These are phyloP conservation scores for Temnopleurus reevesii DNA, from an alignment of 53 echinoderm and acorn worm species.

Conservation along the genomic window DNA sequence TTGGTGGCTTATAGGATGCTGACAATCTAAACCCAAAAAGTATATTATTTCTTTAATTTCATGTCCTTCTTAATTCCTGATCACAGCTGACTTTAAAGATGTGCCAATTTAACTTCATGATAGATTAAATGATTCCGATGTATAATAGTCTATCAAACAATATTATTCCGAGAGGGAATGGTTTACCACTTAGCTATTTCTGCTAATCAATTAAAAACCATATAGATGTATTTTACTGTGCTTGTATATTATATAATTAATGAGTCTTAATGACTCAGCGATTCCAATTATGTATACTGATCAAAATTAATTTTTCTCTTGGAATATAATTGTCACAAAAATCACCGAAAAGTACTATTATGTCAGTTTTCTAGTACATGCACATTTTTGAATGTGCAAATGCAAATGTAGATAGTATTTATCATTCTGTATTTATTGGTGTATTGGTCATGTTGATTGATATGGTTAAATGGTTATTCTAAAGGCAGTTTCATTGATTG, in stretches of 20 bases:
- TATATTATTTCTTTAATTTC: too few species aligned
- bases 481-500: too few species aligned
- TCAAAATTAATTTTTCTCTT: not conserved
- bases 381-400: not conserved
- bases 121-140: not conserved
- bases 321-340: not conserved
- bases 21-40: too few species aligned
- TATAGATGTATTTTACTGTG: too few species aligned
- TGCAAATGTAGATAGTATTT: conserved; percentile 29
- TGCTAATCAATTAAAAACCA: too few species aligned
- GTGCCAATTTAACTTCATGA: not conserved
- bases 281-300: not conserved
- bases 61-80: too few species aligned
- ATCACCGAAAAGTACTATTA: conserved; percentile 28
- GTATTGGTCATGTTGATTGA: too few species aligned
- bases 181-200: not conserved
- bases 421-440: conserved; percentile 26
- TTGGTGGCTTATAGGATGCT: too few species aligned
- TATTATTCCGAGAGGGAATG: not conserved
- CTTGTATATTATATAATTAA: not conserved
- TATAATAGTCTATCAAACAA: not conserved
- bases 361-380: not conserved
- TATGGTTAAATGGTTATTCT: too few species aligned
- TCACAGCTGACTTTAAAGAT: not conserved
- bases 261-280: not conserved